These are phyloP conservation scores for Misgurnus anguillicaudatus DNA, from an alignment of 2,113 vertebrate species.

Conservation along the genomic window DNA sequence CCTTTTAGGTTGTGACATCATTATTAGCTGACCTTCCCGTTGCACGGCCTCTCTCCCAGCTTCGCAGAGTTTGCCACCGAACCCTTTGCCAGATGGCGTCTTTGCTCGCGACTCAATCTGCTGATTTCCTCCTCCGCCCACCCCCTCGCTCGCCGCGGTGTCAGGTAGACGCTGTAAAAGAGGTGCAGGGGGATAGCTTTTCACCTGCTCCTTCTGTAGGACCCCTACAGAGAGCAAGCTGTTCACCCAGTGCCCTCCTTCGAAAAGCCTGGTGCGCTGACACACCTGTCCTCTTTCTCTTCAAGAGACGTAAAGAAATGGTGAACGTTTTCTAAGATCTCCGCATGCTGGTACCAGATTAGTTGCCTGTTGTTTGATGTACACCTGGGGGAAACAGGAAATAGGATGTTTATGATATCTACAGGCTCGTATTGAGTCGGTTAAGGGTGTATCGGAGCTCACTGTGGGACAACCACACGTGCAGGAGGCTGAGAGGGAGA, in stretches of 20 bases:
- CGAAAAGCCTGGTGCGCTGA: slow-evolving; percentile 24
- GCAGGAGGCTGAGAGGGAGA: slow-evolving; percentile 26
- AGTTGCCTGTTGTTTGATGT: slow-evolving; percentile 28
- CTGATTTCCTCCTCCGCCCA: slow-evolving; percentile 49
- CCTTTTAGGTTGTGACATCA: slow-evolving; percentile 54
- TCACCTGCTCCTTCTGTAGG: slow-evolving; percentile 70
- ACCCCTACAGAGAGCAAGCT: slow-evolving; percentile 73
- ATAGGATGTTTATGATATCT: slow-evolving; percentile 38
- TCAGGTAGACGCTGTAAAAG: slow-evolving; percentile 71
- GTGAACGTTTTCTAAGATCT: too few species aligned
- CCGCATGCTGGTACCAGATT: not conserved
- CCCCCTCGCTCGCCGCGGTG: slow-evolving; percentile 58
- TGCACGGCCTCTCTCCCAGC: slow-evolving; percentile 34
- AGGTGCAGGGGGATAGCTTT: slow-evolving; percentile 71
- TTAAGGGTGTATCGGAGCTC: slow-evolving; percentile 27
- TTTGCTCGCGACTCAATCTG: slow-evolving; percentile 48
- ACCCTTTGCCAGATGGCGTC: slow-evolving; percentile 63
- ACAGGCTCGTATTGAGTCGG: slow-evolving; percentile 12
- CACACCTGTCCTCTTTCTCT: slow-evolving; percentile 55
- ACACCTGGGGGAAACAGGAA: slow-evolving; percentile 21
- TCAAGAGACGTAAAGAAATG: not conserved
- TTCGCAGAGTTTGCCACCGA: slow-evolving; percentile 36
- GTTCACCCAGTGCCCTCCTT: slow-evolving; percentile 62
- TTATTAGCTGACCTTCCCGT: slow-evolving; percentile 50
- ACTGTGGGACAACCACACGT: slow-evolving; percentile 40